Conservation (phyloP, 1,140 invertebrate species). For the Octopus sinensis region DNA sequence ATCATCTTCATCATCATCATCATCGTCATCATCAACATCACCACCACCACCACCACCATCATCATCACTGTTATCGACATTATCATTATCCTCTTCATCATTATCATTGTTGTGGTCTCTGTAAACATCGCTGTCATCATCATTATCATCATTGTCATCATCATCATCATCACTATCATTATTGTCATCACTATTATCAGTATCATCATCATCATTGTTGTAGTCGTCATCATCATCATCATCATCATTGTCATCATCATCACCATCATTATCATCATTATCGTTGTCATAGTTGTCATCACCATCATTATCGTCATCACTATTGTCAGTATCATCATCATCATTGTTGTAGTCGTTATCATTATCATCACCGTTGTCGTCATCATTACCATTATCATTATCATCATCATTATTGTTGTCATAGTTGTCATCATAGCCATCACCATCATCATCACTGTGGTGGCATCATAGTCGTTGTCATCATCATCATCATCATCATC, state of each 20-base stretch:
- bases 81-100: too few relatives aligned
- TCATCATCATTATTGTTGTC: too few relatives aligned
- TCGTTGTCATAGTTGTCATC: too few relatives aligned
- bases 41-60: background rate
- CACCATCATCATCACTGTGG: too few relatives aligned
- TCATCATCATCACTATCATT: background rate
- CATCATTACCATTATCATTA: background rate
- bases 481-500: too few relatives aligned
- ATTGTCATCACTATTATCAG: background rate
- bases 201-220: too few relatives aligned
- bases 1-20: slow-evolving; percentile 19
- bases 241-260: slow-evolving; percentile 1
- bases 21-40: slow-evolving; percentile 7
- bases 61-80: slow-evolving; percentile 4
- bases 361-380: background rate
- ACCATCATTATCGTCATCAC: background rate
- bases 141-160: slow-evolving; percentile 8
- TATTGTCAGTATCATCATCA: too few relatives aligned
- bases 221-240: too few relatives aligned
- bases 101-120: too few relatives aligned
- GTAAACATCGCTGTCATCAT: background rate
- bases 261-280: slow-evolving; percentile 7
- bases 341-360: too few relatives aligned
- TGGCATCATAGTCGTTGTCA: too few relatives aligned
- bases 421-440: too few relatives aligned